Evolutionary conservation across 2,888 invertebrate species (phyloP).

Genomic region (Danaus chrysippus): DNA sequence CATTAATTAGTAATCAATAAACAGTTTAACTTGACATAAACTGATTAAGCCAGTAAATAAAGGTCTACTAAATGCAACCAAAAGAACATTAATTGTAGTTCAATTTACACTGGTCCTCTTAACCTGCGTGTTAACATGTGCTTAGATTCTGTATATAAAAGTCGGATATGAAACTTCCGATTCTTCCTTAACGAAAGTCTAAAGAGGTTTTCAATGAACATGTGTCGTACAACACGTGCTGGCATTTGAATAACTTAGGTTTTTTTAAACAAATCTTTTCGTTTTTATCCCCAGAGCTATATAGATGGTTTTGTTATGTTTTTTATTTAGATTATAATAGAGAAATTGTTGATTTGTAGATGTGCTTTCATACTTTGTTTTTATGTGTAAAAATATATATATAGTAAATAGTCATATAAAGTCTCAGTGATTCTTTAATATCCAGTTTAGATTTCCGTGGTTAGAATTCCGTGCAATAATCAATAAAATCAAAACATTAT

Average conservation of each 20-base stretch:
- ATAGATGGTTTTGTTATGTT: constrained; percentile 22
- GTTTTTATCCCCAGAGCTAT: constrained; percentile 29
- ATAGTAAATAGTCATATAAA: no score
- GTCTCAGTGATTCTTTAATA: no score
- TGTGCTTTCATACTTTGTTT: no score
- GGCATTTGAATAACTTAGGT: constrained; percentile 43
- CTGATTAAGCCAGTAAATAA: no score
- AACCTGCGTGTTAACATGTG: constrained; percentile 44
- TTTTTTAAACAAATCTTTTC: constrained; percentile 44
- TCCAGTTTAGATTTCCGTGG: no score
- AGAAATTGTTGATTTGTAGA: no score
- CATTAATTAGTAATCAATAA: no score
- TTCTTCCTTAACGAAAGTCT: constrained; percentile 51
- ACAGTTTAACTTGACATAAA: no score
- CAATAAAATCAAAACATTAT: no score
- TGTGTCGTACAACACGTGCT: constrained; percentile 57
- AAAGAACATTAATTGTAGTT: constrained; percentile 32
- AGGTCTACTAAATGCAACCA: not conserved
- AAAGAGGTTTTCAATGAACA: constrained; percentile 48
- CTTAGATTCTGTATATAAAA: constrained; percentile 45
- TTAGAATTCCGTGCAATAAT: no score
- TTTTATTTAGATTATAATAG: no score
- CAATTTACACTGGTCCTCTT: constrained; percentile 33
- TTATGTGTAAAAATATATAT: no score
- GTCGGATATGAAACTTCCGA: constrained; percentile 54